Evolutionary conservation across 2,888 invertebrate genomes (phyloP).

Genomic region (Spisula solida): DNA sequence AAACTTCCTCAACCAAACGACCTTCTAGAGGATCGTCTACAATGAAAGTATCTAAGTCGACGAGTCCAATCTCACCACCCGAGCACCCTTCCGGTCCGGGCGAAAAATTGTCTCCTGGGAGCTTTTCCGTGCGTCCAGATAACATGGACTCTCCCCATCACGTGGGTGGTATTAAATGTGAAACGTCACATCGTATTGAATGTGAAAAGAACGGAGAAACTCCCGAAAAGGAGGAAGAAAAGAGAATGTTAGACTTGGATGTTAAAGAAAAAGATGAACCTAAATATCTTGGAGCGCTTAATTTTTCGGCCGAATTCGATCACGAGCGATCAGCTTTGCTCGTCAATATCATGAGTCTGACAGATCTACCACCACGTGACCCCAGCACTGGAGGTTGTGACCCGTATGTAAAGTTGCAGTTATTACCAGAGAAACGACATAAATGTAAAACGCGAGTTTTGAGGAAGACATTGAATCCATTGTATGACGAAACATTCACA

Average conservation of each 20-base stretch:
- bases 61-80: slow-evolving; percentile 82
- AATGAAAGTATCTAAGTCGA: slow-evolving; percentile 86
- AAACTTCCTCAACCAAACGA: slow-evolving; percentile 92
- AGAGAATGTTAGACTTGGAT: slow-evolving; percentile 85
- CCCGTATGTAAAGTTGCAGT: slow-evolving; percentile 98
- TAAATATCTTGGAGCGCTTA: slow-evolving; percentile 93
- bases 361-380: slow-evolving; percentile 94
- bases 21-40: slow-evolving; percentile 89
- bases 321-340: slow-evolving; percentile 96
- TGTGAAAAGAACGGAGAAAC: slow-evolving; percentile 88
- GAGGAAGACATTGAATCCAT: slow-evolving; percentile 97
- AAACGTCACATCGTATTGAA: slow-evolving; percentile 86
- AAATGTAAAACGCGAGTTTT: slow-evolving; percentile 98
- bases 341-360: slow-evolving; percentile 96
- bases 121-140: slow-evolving; percentile 88
- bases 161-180: slow-evolving; percentile 56
- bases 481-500: slow-evolving; percentile 99
- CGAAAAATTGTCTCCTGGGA: slow-evolving; percentile 84
- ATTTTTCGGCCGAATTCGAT: slow-evolving; percentile 96
- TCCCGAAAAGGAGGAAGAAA: slow-evolving; percentile 86
- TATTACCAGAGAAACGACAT: slow-evolving; percentile 98
- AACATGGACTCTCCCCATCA: slow-evolving; percentile 75
- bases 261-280: slow-evolving; percentile 67
- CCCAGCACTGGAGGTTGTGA: slow-evolving; percentile 94
- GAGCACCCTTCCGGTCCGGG: slow-evolving; percentile 77